Evolutionary conservation across 2,797 vertebrate species (phyloP).

Genomic region (Premnoplex brunnescens): DNA sequence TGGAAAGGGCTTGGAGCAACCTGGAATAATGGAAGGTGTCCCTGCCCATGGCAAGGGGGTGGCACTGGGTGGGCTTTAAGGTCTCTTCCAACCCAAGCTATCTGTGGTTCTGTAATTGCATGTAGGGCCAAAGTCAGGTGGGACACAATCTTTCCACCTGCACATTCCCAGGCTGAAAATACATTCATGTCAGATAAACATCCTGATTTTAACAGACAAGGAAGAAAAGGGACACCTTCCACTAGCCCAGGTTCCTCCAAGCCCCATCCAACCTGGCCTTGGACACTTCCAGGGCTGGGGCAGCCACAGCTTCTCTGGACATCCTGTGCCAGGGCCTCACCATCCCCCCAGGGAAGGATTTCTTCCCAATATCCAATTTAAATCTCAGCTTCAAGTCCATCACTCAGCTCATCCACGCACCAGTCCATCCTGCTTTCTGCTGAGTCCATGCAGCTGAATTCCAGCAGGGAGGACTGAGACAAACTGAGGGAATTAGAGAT

Average conservation of each 20-base stretch:
- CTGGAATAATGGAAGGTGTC: not conserved
- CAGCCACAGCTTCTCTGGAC: not conserved
- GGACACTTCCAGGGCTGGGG: not conserved
- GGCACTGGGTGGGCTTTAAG: not conserved
- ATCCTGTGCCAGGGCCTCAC: not conserved
- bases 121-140: not conserved
- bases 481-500: not conserved
- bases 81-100: not conserved
- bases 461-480: not conserved
- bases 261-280: fast-evolving
- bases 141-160: not conserved
- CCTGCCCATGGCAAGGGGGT: no score
- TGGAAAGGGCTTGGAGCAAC: not conserved
- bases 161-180: not conserved
- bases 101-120: not conserved
- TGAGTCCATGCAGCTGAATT: not conserved
- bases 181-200: not conserved
- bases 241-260: not conserved
- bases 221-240: not conserved
- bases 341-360: not conserved
- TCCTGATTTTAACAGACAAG: not conserved
- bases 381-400: not conserved
- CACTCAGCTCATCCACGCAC: not conserved
- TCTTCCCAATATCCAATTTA: not conserved
- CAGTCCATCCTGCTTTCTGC: not conserved